These are phyloP conservation scores for Lycophotia porphyrea DNA, from an alignment of 2,888 invertebrate species.

Conservation along the genomic window DNA sequence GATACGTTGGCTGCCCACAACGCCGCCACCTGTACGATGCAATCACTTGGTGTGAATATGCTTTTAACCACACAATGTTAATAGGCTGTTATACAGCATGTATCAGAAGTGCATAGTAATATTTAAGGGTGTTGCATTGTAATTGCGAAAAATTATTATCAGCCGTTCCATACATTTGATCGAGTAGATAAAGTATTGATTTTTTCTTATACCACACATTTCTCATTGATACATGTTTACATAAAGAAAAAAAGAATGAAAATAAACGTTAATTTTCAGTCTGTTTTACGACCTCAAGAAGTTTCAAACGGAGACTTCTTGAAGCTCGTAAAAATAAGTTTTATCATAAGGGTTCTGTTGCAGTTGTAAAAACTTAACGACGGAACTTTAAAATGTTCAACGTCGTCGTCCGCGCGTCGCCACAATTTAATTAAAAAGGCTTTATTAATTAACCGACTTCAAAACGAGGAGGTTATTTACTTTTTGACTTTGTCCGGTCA, in stretches of 20 bases:
- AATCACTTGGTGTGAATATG: conserved; percentile 26
- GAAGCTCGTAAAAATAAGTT: conserved; percentile 64
- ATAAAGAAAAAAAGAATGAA: background rate
- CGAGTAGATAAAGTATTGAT: background rate
- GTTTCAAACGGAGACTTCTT: conserved; percentile 53
- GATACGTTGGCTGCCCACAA: conserved; percentile 96
- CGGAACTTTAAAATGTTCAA: conserved; percentile 55
- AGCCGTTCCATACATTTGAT: background rate
- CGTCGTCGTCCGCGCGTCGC: conserved; percentile 10
- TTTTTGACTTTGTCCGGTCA: conserved; percentile 55
- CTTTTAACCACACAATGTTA: background rate
- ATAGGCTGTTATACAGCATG: background rate
- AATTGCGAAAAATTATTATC: background rate
- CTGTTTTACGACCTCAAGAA: conserved; percentile 33
- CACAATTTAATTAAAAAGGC: conserved; percentile 42
- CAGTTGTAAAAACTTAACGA: conserved; percentile 67
- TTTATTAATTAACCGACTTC: conserved; percentile 53
- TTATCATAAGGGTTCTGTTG: conserved; percentile 59
- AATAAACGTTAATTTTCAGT: conserved; percentile 14
- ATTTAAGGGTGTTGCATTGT: background rate
- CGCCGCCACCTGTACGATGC: conserved; percentile 92
- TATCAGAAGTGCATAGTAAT: background rate
- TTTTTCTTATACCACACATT: background rate
- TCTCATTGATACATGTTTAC: background rate
- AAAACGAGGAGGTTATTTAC: conserved; percentile 33